A percentile compares a stretch with the other conserved stretches of the same genome.
Evolutionary conservation across 2,888 invertebrate species (phyloP).

Genomic region (Cenopis cana): DNA sequence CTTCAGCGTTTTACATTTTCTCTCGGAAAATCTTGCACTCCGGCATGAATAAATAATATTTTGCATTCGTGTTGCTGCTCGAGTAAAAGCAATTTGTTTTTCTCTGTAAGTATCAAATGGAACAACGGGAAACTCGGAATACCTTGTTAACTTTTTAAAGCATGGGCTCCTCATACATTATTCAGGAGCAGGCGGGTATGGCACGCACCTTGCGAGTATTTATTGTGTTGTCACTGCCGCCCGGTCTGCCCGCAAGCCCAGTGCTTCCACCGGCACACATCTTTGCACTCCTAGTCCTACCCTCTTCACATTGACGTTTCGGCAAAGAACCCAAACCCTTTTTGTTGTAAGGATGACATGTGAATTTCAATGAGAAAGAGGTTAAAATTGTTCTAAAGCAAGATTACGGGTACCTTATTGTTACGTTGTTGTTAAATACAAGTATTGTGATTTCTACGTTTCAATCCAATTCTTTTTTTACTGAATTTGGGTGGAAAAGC

Average conservation of each 20-base stretch:
- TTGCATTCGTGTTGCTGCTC: slow-evolving; percentile 53
- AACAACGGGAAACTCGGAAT: slow-evolving; percentile 81
- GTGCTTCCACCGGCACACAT: slow-evolving; percentile 60
- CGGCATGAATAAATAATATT: slow-evolving; percentile 51
- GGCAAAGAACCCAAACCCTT: slow-evolving; percentile 72
- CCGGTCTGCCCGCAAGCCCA: slow-evolving; percentile 53
- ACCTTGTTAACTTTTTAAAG: slow-evolving; percentile 84
- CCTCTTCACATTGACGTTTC: slow-evolving; percentile 79
- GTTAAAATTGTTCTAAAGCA: slow-evolving; percentile 76
- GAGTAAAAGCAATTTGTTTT: slow-evolving; percentile 74
- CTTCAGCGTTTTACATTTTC: slow-evolving; percentile 42
- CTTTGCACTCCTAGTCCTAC: slow-evolving; percentile 54
- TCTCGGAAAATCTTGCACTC: slow-evolving; percentile 41
- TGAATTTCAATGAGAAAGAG: slow-evolving; percentile 80
- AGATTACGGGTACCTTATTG: slow-evolving; percentile 74
- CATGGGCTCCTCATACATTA: slow-evolving; percentile 78
- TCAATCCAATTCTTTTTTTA: slow-evolving; percentile 71
- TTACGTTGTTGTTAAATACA: too few relatives aligned
- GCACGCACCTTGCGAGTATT: slow-evolving; percentile 45
- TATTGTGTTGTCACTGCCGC: slow-evolving; percentile 61
- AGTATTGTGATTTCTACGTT: slow-evolving; percentile 75
- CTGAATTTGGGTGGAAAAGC: slow-evolving; percentile 52
- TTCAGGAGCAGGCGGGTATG: slow-evolving; percentile 66
- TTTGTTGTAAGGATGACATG: slow-evolving; percentile 77
- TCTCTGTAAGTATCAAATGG: slow-evolving; percentile 66